Evolutionary conservation across 2,888 invertebrate genomes (phyloP).

Genomic region (Invenusta paracnida): DNA sequence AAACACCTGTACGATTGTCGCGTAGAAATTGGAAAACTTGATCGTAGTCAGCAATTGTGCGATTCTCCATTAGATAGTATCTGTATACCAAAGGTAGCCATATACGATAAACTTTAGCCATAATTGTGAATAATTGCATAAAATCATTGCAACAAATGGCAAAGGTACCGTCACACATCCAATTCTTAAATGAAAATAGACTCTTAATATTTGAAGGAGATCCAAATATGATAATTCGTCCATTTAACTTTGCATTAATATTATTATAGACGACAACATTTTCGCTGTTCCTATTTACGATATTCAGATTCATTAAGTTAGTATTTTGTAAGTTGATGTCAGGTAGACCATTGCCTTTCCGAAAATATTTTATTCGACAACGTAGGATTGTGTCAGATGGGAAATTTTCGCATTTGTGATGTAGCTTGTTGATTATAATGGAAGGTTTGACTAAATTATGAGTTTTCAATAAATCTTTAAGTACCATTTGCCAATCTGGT

Average conservation of each 20-base stretch:
- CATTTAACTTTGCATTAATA: background rate
- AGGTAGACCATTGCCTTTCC: background rate
- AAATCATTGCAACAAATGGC: background rate
- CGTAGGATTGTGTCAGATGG: background rate
- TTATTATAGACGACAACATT: background rate
- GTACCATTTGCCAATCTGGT: background rate
- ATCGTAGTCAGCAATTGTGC: background rate
- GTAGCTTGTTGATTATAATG: background rate
- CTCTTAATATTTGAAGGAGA: background rate
- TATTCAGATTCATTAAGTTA: background rate
- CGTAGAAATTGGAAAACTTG: background rate
- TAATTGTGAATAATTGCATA: background rate
- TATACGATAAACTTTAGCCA: background rate
- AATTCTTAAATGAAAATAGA: background rate
- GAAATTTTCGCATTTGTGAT: background rate
- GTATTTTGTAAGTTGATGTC: background rate
- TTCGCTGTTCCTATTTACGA: background rate
- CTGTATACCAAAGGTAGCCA: background rate
- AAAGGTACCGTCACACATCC: background rate
- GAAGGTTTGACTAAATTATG: background rate
- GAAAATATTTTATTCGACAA: background rate
- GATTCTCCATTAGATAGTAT: background rate
- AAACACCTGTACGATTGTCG: background rate
- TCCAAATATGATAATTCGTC: background rate
- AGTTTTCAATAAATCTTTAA: background rate